Percentiles rank a stretch among this genome's conserved stretches.
phyloP scores from a whole-genome alignment of 1,140 invertebrate genomes.

The Anastrepha obliqua region DNA sequence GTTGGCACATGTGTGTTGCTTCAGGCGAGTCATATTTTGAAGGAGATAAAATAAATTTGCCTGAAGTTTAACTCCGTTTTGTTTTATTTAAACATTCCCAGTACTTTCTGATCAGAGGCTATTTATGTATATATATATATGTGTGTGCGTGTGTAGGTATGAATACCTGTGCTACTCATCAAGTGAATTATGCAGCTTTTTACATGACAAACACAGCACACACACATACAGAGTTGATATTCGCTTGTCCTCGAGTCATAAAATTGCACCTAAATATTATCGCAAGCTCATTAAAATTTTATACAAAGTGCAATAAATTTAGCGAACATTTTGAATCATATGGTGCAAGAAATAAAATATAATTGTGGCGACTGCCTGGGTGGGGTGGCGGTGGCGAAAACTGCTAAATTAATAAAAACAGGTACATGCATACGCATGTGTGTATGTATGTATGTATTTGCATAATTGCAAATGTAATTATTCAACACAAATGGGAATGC shows the following conservation, averaged over 20 bases:
- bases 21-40: no score
- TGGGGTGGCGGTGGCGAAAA: background rate
- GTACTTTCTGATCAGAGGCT: no score
- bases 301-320: conserved; percentile 37
- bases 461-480: conserved; percentile 38
- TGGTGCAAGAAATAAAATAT: conserved; percentile 40
- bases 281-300: conserved; percentile 47
- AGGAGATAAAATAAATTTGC: no score
- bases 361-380: background rate
- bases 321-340: conserved; percentile 35
- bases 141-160: background rate
- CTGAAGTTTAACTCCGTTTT: no score
- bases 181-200: background rate
- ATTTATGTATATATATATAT: background rate
- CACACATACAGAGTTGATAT: background rate
- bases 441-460: background rate
- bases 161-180: background rate
- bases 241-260: background rate
- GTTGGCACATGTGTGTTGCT: no score
- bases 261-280: conserved; percentile 29
- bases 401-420: conserved; percentile 23
- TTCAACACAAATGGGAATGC: background rate
- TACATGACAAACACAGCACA: background rate
- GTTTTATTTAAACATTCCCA: no score
- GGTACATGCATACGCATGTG: background rate